Evolutionary conservation across 2,888 invertebrate species (phyloP).

Genomic region (Campopleginae sp.): DNA sequence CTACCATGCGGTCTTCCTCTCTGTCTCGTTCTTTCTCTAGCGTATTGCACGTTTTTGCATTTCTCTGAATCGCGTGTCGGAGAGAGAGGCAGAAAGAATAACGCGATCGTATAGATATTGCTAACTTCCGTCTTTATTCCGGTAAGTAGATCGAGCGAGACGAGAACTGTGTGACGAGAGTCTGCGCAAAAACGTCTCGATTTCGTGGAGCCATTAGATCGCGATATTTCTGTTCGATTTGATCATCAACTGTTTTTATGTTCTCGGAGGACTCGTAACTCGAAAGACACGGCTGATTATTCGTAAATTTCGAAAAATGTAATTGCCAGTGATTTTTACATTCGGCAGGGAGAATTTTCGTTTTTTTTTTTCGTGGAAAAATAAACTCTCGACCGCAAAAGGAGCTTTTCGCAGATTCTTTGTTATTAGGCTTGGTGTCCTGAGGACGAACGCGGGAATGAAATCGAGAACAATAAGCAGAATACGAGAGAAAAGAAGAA

Average conservation of each 20-base stretch:
- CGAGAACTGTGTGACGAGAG: slow-evolving; percentile 21
- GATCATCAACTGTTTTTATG: not conserved
- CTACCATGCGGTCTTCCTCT: slow-evolving; percentile 5
- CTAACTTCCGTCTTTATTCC: slow-evolving; percentile 56
- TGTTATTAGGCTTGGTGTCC: not conserved
- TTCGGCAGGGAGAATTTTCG: not conserved
- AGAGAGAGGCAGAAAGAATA: slow-evolving; percentile 36
- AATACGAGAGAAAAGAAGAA: not conserved
- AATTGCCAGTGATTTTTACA: not conserved
- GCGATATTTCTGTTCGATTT: not conserved
- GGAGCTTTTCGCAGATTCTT: not conserved
- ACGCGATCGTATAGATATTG: slow-evolving; percentile 48
- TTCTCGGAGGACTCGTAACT: not conserved
- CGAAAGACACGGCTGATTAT: not conserved
- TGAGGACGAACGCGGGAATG: not conserved
- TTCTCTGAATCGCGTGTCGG: slow-evolving; percentile 39
- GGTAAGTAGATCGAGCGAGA: slow-evolving; percentile 68
- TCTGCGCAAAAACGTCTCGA: not conserved
- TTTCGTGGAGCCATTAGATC: slow-evolving; percentile 9
- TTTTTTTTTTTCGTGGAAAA: too few species aligned
- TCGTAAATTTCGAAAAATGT: not conserved
- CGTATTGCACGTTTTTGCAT: slow-evolving; percentile 34
- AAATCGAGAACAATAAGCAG: slow-evolving; percentile 2
- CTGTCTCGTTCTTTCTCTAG: slow-evolving; percentile 10
- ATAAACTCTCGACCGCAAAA: not conserved